Base-by-base conservation (phyloP, 2,113 vertebrate species). In the Sinosuthora webbiana region DNA sequence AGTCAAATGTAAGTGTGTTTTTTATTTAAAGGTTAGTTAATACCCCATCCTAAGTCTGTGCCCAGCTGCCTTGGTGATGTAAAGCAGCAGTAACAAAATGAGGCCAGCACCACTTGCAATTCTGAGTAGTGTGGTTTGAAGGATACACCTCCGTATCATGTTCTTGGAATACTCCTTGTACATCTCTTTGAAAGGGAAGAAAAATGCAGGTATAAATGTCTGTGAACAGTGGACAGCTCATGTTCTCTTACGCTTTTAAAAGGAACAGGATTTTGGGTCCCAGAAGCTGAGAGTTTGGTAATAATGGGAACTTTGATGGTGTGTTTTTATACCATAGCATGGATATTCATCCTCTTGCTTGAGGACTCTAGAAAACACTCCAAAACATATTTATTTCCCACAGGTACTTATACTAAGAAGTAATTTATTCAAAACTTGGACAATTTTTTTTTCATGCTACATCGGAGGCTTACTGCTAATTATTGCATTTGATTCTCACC, bases 291-390 rank as follows among this genome's bases (percentile, higher is more conserved):
- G 30, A 60, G 3, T 78, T 80, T 59, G 37, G 4, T 49, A 85
- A 59, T 28, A 44, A 78, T 13, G 14, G 16, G 6, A 52, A 47
- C 9, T 71, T 45, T 27, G 30, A 20, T 8, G 4, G 3, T 39
- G 5, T 2, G 3, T 1, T 2, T 62, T 62, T 71, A 4, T 63
- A 49, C 4, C 2, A 0, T 65, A 69, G 49, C 18, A 10, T 11
- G 6, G 39, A 16, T 79, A 39, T 64, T 62, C 2, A 62, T 33
- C 33, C 7, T 63, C 3, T 82, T 47, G 44, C 31, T 50, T 18
- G 9, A 60, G n/a, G 12, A 89, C 15, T 37, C 8, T 6, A 53
- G 45, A 71, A 87, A 94, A 77, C 67, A 33, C 4, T 31, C 31
- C 31, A 75, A 68, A 78, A 22, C 15, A 7, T 52, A 37, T 60